These are phyloP conservation scores for Dolichopus griseipennis DNA, from an alignment of 2,888 invertebrate genomes.

Conservation along the genomic window DNA sequence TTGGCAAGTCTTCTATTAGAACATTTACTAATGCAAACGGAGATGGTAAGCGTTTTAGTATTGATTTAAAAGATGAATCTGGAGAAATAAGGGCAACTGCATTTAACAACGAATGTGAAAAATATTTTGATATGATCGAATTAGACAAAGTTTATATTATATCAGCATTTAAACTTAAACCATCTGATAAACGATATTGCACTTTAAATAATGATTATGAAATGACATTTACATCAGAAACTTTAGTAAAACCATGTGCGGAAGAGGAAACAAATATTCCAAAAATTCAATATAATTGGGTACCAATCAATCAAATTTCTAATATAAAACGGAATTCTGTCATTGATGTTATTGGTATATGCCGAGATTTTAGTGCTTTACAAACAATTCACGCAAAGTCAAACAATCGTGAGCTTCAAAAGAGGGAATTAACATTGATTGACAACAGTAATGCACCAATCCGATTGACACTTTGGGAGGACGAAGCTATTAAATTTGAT, in stretches of 20 bases:
- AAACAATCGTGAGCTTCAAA: slow-evolving; percentile 75
- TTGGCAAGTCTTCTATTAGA: slow-evolving; percentile 68
- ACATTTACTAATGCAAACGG: slow-evolving; percentile 88
- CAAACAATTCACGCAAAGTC: slow-evolving; percentile 61
- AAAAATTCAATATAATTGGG: slow-evolving; percentile 65
- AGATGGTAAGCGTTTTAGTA: slow-evolving; percentile 86
- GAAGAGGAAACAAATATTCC: slow-evolving; percentile 57
- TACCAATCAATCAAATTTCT: slow-evolving; percentile 64
- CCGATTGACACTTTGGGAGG: slow-evolving; percentile 84
- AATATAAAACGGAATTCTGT: slow-evolving; percentile 56
- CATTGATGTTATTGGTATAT: slow-evolving; percentile 82
- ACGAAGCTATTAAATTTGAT: slow-evolving; percentile 77
- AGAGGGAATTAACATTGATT: slow-evolving; percentile 78
- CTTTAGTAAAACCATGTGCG: slow-evolving; percentile 54
- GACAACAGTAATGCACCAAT: slow-evolving; percentile 74
- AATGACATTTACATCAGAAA: slow-evolving; percentile 75
- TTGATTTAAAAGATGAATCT: slow-evolving; percentile 87
- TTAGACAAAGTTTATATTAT: slow-evolving; percentile 84
- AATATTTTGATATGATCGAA: slow-evolving; percentile 81
- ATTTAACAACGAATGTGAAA: slow-evolving; percentile 80
- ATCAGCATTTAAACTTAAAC: slow-evolving; percentile 73
- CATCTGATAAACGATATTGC: slow-evolving; percentile 85
- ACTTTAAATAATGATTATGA: slow-evolving; percentile 90
- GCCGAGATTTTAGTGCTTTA: slow-evolving; percentile 63
- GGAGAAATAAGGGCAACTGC: slow-evolving; percentile 90